Percentiles rank a stretch among this genome's conserved stretches.
Evolutionary conservation across 2,888 invertebrate species (phyloP).

Genomic region (Hypena proboscidalis): DNA sequence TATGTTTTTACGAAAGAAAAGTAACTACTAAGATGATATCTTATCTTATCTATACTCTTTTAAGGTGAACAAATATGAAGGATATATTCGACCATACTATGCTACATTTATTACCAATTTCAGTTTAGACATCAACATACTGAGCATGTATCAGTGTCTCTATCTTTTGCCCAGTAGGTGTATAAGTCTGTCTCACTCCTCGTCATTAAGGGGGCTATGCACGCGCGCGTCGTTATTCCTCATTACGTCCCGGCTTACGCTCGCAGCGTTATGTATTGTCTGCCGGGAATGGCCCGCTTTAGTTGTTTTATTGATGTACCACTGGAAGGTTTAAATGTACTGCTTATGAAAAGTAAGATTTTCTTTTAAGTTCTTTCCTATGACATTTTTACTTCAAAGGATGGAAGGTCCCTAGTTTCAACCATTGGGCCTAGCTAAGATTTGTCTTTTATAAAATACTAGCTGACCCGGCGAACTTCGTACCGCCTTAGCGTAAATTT

Average conservation of each 20-base stretch:
- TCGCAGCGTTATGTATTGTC: constrained; percentile 67
- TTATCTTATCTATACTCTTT: no score
- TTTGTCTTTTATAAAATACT: no score
- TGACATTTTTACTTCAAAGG: no score
- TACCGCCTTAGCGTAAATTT: no score
- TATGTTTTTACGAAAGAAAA: no score
- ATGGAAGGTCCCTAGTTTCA: no score
- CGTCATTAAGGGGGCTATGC: constrained; percentile 69
- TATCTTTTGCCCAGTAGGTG: constrained; percentile 21
- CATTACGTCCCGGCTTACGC: constrained; percentile 72
- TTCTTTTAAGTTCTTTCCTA: no score
- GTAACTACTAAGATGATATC: no score
- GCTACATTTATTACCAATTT: constrained; percentile 55
- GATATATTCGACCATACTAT: constrained; percentile 44
- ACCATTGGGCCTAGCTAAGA: no score
- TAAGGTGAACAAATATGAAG: constrained; percentile 38
- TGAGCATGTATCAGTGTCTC: constrained; percentile 39
- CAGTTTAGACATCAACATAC: constrained; percentile 52
- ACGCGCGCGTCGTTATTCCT: constrained; percentile 77
- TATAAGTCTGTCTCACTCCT: constrained; percentile 45
- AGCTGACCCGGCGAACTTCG: no score
- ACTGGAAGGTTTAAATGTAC: constrained; percentile 33
- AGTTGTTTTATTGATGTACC: constrained; percentile 74
- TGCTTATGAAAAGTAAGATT: not conserved
- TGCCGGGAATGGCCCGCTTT: constrained; percentile 70